These are phyloP conservation scores for Polydrusus tereticollis DNA, from an alignment of 2,888 invertebrate genomes.

Conservation along the genomic window DNA sequence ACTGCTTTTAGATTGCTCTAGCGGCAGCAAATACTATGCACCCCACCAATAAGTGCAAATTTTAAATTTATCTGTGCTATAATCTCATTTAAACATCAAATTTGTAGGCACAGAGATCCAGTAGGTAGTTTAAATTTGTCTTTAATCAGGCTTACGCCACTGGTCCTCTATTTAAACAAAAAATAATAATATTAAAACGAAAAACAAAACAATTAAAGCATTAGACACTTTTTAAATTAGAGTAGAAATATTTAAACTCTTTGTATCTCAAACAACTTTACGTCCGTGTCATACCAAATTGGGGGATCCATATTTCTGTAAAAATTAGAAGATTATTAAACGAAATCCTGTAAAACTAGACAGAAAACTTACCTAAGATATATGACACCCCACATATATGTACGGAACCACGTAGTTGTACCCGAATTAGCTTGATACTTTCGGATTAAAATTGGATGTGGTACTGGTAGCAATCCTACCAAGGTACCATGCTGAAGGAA, in stretches of 20 bases:
- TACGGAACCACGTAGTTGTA: constrained; percentile 99
- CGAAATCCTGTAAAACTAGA: no score
- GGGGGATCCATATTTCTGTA: constrained; percentile 97
- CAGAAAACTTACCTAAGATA: constrained; percentile 83
- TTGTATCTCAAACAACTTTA: constrained; percentile 98
- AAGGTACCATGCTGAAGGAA: constrained; percentile 99
- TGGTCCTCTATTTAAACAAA: neutral
- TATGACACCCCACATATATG: constrained; percentile 99
- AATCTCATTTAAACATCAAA: neutral
- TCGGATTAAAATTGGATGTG: constrained; percentile 98
- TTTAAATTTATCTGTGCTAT: neutral
- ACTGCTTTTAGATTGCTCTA: no score
- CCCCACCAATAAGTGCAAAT: neutral
- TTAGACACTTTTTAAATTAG: constrained; percentile 17
- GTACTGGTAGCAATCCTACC: constrained; percentile 97
- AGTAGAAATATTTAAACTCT: constrained; percentile 75
- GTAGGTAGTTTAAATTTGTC: neutral
- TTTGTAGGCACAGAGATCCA: neutral
- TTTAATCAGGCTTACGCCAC: neutral
- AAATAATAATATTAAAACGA: no score
- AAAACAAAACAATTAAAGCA: constrained; percentile 8
- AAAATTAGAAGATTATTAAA: constrained; percentile 22
- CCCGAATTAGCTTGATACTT: constrained; percentile 99
- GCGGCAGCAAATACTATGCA: no score
- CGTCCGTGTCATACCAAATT: constrained; percentile 99